Base-by-base conservation (phyloP, 2,888 invertebrate genomes). In the Nymphalis polychloros region DNA sequence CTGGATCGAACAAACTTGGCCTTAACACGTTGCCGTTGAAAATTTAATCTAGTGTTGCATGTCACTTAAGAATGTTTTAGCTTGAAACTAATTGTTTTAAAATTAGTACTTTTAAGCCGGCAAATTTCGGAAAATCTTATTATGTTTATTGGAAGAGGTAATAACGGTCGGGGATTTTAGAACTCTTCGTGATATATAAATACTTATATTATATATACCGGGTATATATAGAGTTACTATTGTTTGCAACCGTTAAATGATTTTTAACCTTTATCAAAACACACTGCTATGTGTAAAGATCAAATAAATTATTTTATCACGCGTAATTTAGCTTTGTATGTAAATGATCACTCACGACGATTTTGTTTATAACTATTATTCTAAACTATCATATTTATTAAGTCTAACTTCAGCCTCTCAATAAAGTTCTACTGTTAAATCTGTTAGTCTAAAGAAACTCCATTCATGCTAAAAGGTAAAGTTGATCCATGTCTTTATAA, bases 1-100 rank as follows among this genome's bases (percentile, higher is more conserved):
- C 79, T 86, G 85, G 84, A 84, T 87, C 84, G 86, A 83, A 83
- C 82, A 78, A 83, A 84, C 81, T 83, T 81, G 75, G 72, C 77
- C 76, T 70, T 75, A 77, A 63, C 65, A 50, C 59, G 19, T 52
- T 49, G 50, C 46, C 63, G 46, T 48, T 19, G 27, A 27, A 74
- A 69, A 69, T 72, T 64, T 50, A 64, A 52, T 61, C 63, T 69
- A 69, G 64, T 68, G 23, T 61, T 1, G 20, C 10, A 23, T 27
- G 35, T 5, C 2, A 1, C 20, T 13, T 66, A 41, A 59, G 59
- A 48, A 50, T 19, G 67, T 48, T 71, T 69, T 17, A 19, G 60
- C 47, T 17, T 8, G 67, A 46, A 46, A 65, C 59, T 41, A 47
- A 35, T 27, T 49, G 63, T 64, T 70, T 71, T 68, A 72, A 72